Base-by-base conservation (phyloP, 2,888 invertebrate genomes). In the Andrena praecox region DNA sequence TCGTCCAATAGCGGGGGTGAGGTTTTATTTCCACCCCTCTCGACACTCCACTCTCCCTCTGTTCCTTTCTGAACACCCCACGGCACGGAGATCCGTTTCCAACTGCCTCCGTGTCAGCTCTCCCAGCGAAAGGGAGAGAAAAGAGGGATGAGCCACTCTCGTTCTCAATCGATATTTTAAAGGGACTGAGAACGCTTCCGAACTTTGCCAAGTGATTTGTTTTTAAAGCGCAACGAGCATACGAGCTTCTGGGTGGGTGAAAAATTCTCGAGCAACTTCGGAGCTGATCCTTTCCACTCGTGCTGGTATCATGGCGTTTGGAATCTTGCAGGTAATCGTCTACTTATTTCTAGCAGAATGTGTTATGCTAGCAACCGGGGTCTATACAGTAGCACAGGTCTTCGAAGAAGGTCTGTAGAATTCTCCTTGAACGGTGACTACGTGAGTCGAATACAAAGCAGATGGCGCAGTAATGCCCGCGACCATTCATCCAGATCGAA, bases 131-230 rank as follows among this genome's bases (percentile, higher is more conserved):
- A 48, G 35, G 20, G 31, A 16, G 63, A 33, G 27, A 66, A 60
- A 50, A 64, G 69, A 62, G 62, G 35, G 69, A 75, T 60, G 68
- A 75, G 60, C 59, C 68, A 48, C 35, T 73, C 56, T 81, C 64
- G 31, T 74, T 74, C 63, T 82, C 77, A 70, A 87, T 89, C 88
- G 85, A 89, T 89, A 89, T 89, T 85, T 89, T 88, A 87, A 85
- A 85, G 84, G 86, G 88, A 80, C 74, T 52, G 35, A 52, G 75
- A 62, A 69, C 68, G 71, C 60, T 80, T 66, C 48, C 73, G 33
- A 20, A 48, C 42, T 67, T 48, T 62, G 24, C 66, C 80, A 62
- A 62, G 66, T 35, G 78, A 80, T 78, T 71, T 78, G 60, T 71
- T 78, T 71, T 78, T 78, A 66, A 29, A 77, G 54, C 48, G 27